Conservation (phyloP, 2,888 invertebrate species). For the Tetragnatha montana region DNA sequence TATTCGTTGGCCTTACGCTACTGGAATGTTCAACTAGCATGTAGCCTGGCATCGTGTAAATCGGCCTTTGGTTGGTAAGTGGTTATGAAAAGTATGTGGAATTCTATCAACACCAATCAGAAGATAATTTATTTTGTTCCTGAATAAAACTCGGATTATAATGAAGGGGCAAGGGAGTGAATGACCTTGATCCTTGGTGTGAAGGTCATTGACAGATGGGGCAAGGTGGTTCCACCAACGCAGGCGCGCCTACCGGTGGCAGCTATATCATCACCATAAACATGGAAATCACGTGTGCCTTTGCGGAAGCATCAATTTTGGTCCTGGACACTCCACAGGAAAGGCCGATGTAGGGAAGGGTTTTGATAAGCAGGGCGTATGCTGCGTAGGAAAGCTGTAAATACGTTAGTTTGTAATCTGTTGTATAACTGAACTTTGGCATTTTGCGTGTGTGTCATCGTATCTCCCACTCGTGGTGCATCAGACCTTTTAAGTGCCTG, state of each 20-base stretch:
- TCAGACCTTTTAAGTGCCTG: too few species aligned
- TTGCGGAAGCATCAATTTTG: slow-evolving; percentile 27
- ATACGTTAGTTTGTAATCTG: too few species aligned
- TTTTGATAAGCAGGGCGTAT: neutral
- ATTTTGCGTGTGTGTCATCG: too few species aligned
- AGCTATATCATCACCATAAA: slow-evolving; percentile 42
- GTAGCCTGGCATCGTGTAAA: too few species aligned
- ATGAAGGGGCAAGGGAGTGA: neutral
- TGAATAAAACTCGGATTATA: neutral
- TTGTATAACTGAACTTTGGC: too few species aligned
- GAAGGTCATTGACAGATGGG: slow-evolving; percentile 52
- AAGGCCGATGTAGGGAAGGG: neutral
- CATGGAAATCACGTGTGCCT: slow-evolving; percentile 33
- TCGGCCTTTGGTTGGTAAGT: too few species aligned
- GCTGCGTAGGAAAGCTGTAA: too few species aligned
- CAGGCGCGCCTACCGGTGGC: slow-evolving; percentile 56
- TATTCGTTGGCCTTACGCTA: too few species aligned
- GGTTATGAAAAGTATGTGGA: too few species aligned
- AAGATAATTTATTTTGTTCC: neutral
- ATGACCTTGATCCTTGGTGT: slow-evolving; percentile 52
- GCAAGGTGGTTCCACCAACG: slow-evolving; percentile 44
- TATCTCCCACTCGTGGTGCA: too few species aligned
- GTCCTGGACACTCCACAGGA: neutral
- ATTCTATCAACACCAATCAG: too few species aligned
- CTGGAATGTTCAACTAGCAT: too few species aligned